phyloP scores from a whole-genome alignment of 2,113 vertebrate species.

The Mohoua ochrocephala region DNA sequence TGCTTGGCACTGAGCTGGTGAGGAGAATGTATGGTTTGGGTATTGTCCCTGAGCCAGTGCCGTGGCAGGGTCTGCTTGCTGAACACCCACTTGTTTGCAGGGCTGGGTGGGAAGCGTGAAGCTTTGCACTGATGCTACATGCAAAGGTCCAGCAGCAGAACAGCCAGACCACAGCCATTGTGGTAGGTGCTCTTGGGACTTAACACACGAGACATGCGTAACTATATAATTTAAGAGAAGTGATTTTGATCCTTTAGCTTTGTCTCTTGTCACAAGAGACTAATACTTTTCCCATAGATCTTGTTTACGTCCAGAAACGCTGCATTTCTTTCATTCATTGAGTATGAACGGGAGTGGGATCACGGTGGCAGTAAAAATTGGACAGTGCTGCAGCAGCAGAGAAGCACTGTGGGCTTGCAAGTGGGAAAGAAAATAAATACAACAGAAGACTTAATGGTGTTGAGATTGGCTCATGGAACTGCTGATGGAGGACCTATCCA shows the following conservation, averaged over 20 bases:
- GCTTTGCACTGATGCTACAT: background rate
- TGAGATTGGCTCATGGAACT: background rate
- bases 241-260: background rate
- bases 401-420: background rate
- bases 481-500: background rate
- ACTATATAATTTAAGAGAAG: background rate
- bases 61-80: background rate
- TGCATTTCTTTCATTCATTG: background rate
- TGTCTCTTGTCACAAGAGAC: background rate
- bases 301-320: background rate
- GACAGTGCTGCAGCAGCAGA: background rate
- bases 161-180: background rate
- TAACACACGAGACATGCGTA: accelerated
- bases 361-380: background rate
- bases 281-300: background rate
- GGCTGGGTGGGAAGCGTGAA: background rate
- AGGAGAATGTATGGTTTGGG: background rate
- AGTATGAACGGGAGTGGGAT: background rate
- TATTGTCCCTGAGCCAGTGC: background rate
- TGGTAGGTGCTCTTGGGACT: background rate
- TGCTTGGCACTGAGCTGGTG: background rate
- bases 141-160: background rate
- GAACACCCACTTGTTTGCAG: background rate
- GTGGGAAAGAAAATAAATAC: background rate
- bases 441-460: background rate